Conservation (phyloP, 2,888 invertebrate species). For the Cantharis rustica region DNA sequence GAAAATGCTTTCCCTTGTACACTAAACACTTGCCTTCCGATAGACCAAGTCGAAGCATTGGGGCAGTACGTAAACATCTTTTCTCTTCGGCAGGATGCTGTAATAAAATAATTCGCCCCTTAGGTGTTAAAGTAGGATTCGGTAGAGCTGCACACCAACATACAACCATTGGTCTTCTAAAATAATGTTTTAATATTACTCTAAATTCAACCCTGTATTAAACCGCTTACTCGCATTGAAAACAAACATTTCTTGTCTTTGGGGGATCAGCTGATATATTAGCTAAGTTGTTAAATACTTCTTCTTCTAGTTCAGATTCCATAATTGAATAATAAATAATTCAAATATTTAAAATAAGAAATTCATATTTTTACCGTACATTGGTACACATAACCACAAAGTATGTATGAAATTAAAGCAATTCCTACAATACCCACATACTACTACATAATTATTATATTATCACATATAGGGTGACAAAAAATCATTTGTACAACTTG, state of each 20-base stretch:
- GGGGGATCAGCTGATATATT: constrained; percentile 80
- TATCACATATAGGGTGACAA: too few relatives aligned
- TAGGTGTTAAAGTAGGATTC: constrained; percentile 67
- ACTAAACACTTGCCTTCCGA: constrained; percentile 75
- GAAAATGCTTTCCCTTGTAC: constrained; percentile 84
- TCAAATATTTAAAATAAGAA: neutral
- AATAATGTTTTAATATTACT: neutral
- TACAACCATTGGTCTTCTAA: constrained; percentile 82
- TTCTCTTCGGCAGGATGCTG: constrained; percentile 95
- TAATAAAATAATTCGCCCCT: constrained; percentile 76
- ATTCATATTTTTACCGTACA: neutral
- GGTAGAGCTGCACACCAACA: constrained; percentile 91
- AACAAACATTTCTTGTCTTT: constrained; percentile 71
- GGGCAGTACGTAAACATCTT: constrained; percentile 84
- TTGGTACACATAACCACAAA: neutral
- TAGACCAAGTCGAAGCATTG: constrained; percentile 83
- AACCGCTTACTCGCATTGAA: constrained; percentile 71
- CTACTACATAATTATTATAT: too few relatives aligned
- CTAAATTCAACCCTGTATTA: neutral
- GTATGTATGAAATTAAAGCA: too few relatives aligned
- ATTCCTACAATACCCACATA: neutral
- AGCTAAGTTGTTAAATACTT: constrained; percentile 73
- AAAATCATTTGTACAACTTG: too few relatives aligned
- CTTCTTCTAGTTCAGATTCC: constrained; percentile 40
- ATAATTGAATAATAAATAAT: neutral